These are phyloP conservation scores for Stramonita haemastoma DNA, from an alignment of 2,888 invertebrate species.

Conservation along the genomic window DNA sequence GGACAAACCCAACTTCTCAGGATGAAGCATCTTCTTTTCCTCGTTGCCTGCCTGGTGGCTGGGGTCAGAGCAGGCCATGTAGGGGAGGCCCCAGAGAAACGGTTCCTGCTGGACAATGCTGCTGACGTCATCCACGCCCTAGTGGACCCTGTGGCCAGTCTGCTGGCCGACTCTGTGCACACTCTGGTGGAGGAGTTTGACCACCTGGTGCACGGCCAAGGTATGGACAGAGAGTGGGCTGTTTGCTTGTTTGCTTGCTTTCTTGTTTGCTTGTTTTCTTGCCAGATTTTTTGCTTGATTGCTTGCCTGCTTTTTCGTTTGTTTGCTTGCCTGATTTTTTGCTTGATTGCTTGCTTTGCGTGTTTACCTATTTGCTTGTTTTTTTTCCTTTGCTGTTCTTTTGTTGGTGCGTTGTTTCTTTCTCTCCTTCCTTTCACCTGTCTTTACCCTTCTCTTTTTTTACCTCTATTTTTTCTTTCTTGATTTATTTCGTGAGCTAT, in stretches of 20 bases:
- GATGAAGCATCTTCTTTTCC: not conserved
- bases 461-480: not conserved
- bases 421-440: not conserved
- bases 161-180: not conserved
- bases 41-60: not conserved
- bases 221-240: not conserved
- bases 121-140: not conserved
- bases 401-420: not conserved
- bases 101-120: not conserved
- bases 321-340: not conserved
- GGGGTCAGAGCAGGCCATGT: not conserved
- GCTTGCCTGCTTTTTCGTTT: not conserved
- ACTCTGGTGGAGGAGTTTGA: constrained; percentile 4
- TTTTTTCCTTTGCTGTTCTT: not conserved
- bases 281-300: not conserved
- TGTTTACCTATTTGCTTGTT: not conserved
- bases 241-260: no score
- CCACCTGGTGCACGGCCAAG: not conserved
- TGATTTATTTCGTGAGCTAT: not conserved
- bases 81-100: not conserved
- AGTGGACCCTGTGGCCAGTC: not conserved
- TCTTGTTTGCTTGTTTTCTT: not conserved
- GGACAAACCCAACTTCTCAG: not conserved
- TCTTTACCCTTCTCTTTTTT: not conserved
- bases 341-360: not conserved